Conservation (phyloP, 1,140 invertebrate genomes). For the Scaptomyza hsui region DNA sequence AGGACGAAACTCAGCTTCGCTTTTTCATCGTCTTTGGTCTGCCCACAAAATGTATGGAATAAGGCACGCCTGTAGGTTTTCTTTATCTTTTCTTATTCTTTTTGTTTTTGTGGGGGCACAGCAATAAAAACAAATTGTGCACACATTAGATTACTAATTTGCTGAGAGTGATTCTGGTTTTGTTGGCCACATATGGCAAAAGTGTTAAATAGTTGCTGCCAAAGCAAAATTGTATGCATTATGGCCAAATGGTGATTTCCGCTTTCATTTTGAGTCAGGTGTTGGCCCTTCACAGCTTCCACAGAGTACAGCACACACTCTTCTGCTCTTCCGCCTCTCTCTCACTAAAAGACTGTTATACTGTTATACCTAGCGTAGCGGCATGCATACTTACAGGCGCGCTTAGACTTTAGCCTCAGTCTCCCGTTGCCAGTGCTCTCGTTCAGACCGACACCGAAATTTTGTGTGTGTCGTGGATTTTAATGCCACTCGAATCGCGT, state of each 20-base stretch:
- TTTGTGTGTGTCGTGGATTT: slow-evolving; percentile 19
- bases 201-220: slow-evolving; percentile 39
- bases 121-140: slow-evolving; percentile 61
- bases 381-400: slow-evolving; percentile 64
- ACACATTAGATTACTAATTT: slow-evolving; percentile 31
- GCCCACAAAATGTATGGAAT: neutral
- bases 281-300: slow-evolving; percentile 28
- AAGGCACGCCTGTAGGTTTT: neutral
- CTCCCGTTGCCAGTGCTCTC: slow-evolving; percentile 70
- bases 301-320: slow-evolving; percentile 10
- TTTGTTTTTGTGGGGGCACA: neutral
- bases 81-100: neutral
- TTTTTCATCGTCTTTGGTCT: neutral
- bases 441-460: slow-evolving; percentile 35
- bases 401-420: slow-evolving; percentile 46
- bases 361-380: slow-evolving; percentile 20
- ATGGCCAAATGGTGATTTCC: slow-evolving; percentile 47
- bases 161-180: slow-evolving; percentile 32
- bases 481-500: slow-evolving; percentile 27
- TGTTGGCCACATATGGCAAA: slow-evolving; percentile 31
- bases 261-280: slow-evolving; percentile 30
- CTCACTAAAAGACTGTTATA: slow-evolving; percentile 16
- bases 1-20: neutral
- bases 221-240: slow-evolving; percentile 21
- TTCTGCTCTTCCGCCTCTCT: neutral